Evolutionary conservation across 2,797 vertebrate species (phyloP).

Genomic region (Natrix natrix): DNA sequence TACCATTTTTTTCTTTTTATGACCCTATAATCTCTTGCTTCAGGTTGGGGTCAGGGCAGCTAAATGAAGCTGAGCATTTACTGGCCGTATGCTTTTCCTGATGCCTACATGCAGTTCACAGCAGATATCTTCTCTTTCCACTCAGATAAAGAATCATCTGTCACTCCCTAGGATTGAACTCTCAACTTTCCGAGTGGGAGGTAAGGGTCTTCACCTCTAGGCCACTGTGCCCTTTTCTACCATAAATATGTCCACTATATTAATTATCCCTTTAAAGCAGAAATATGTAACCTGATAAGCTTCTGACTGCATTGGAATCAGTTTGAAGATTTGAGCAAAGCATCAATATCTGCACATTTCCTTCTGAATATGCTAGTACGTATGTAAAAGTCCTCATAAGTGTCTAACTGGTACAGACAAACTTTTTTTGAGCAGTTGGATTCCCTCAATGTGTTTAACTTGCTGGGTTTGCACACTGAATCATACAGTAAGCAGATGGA

Average conservation of each 20-base stretch:
- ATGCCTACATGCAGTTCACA: not conserved
- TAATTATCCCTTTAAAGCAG: not conserved
- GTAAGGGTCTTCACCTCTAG: not conserved
- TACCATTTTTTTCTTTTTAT: not conserved
- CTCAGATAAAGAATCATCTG: not conserved
- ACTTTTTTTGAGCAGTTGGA: not conserved
- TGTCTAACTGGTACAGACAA: not conserved
- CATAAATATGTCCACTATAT: not conserved
- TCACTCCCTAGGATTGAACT: not conserved
- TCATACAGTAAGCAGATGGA: not conserved
- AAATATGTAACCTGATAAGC: not conserved
- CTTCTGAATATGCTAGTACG: not conserved
- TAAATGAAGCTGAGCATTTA: not conserved
- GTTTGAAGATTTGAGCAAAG: not conserved
- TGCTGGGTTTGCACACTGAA: not conserved
- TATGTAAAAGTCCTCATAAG: not conserved
- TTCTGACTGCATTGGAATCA: not conserved
- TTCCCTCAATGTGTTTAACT: not conserved
- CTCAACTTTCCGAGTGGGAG: not conserved
- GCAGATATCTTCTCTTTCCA: not conserved
- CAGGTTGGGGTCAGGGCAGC: not conserved
- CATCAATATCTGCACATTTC: not conserved
- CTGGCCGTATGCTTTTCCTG: not conserved
- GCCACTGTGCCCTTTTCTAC: not conserved
- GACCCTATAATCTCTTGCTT: not conserved